phyloP scores from a whole-genome alignment of 23 tunicate genomes.

The Halocynthia roretzi region DNA sequence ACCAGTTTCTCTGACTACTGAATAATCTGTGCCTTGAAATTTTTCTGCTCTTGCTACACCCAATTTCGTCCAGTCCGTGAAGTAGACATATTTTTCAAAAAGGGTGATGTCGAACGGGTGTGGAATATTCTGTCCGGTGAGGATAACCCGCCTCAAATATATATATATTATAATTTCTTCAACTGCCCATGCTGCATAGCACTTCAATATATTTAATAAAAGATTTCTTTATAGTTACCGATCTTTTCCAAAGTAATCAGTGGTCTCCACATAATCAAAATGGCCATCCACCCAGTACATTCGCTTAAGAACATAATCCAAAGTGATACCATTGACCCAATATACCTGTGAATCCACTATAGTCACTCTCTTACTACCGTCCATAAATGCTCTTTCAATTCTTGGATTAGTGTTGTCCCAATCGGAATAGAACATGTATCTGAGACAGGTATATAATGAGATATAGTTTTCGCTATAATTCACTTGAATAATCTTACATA shows the following conservation, averaged over 20 bases:
- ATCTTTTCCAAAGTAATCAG: constrained; percentile 69
- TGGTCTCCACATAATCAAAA: constrained; percentile 66
- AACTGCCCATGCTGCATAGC: background rate
- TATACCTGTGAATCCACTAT: constrained; percentile 53
- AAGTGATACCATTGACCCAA: constrained; percentile 52
- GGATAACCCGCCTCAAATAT: constrained; percentile 31
- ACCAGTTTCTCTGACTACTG: constrained; percentile 3
- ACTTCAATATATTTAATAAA: background rate
- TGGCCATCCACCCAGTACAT: constrained; percentile 78
- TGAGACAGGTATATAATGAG: background rate
- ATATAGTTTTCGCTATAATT: background rate
- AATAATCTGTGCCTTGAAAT: constrained; percentile 42
- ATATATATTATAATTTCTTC: background rate
- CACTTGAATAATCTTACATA: background rate
- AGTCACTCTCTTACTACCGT: constrained; percentile 56
- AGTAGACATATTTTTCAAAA: constrained; percentile 55
- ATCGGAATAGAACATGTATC: constrained; percentile 85
- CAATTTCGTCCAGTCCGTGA: constrained; percentile 73
- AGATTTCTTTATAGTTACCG: constrained; percentile 21
- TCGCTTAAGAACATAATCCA: constrained; percentile 37
- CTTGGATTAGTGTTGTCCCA: constrained; percentile 36
- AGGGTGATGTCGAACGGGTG: constrained; percentile 66
- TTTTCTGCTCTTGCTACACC: constrained; percentile 53
- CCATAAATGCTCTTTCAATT: constrained; percentile 76
- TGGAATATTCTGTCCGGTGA: constrained; percentile 46